Conservation (phyloP, 2,113 vertebrate genomes). For the Procavia capensis region DNA sequence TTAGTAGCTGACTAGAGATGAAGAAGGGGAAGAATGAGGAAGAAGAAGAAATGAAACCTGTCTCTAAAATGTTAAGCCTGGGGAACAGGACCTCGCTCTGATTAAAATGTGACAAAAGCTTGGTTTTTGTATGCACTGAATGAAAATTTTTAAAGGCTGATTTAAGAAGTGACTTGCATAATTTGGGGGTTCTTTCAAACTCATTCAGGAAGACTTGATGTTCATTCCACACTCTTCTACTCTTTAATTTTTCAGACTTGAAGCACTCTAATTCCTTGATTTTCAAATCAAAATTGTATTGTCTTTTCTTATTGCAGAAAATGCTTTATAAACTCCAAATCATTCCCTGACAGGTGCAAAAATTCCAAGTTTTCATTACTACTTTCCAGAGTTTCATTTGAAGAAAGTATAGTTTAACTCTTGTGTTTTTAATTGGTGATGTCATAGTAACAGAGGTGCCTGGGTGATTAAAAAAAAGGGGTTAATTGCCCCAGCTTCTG, state of each 20-base stretch:
- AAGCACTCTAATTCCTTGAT: background rate
- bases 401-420: background rate
- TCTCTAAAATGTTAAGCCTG: background rate
- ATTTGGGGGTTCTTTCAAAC: background rate
- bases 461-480: background rate
- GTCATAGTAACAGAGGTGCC: background rate
- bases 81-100: background rate
- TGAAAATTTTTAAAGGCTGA: background rate
- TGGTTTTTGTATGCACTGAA: background rate
- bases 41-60: background rate
- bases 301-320: conserved; percentile 38
- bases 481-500: background rate
- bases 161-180: background rate
- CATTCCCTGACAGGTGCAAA: background rate
- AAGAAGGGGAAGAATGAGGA: rapidly evolving
- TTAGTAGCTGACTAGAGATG: background rate
- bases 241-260: background rate
- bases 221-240: background rate
- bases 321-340: background rate
- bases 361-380: background rate
- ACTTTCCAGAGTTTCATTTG: background rate
- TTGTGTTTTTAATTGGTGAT: background rate
- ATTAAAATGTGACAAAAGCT: background rate
- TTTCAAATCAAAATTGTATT: background rate
- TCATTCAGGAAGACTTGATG: background rate